phyloP scores from a whole-genome alignment of 2,797 vertebrate species.

The Acridotheres tristis region DNA sequence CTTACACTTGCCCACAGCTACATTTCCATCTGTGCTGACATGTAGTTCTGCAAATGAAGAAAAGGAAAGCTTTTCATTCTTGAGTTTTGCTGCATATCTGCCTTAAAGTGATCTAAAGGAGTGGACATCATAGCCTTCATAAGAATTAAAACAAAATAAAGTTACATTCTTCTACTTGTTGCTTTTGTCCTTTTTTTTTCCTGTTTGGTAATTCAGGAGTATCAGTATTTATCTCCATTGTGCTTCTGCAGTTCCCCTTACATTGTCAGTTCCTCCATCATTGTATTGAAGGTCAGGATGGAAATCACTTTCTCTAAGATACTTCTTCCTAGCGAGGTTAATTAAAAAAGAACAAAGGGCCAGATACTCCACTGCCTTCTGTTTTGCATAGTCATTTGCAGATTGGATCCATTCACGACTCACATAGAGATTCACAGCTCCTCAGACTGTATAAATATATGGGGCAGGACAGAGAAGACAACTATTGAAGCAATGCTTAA shows the following conservation, averaged over 20 bases:
- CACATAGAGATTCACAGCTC: not conserved
- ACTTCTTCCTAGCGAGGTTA: not conserved
- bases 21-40: not conserved
- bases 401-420: not conserved
- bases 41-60: not conserved
- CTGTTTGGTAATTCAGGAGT: not conserved
- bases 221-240: not conserved
- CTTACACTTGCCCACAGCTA: not conserved
- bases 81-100: not conserved
- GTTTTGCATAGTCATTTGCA: not conserved
- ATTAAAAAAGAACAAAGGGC: slow-evolving; percentile 3
- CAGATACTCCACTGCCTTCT: not conserved
- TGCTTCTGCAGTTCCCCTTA: not conserved
- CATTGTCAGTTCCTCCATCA: not conserved
- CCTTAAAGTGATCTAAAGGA: not conserved
- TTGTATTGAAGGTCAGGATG: not conserved
- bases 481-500: not conserved
- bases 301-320: not conserved
- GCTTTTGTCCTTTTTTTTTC: not conserved
- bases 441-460: not conserved
- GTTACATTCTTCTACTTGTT: not conserved
- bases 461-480: not conserved
- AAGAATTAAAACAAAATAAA: not conserved
- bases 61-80: not conserved
- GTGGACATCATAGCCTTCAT: not conserved